Evolutionary conservation across 1,140 invertebrate species (phyloP).

Genomic region (Tetraneura akinire): DNA sequence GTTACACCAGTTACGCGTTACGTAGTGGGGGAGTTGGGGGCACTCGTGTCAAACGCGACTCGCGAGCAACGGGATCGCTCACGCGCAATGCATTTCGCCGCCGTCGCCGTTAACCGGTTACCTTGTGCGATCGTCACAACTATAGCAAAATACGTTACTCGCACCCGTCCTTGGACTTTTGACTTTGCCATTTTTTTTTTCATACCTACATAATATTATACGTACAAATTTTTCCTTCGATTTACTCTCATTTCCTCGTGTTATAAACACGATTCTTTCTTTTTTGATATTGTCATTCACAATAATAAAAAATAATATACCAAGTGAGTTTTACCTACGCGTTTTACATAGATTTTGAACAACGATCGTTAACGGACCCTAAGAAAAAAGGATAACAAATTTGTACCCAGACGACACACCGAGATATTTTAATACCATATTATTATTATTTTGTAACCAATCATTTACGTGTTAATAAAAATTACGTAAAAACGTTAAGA

Average conservation of each 20-base stretch:
- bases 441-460: background rate
- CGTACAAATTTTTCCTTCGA: too few species aligned
- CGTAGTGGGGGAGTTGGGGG: background rate
- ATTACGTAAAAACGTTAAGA: background rate
- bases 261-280: too few species aligned
- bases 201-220: too few species aligned
- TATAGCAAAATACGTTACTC: background rate
- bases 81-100: slow-evolving; percentile 25
- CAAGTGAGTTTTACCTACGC: too few species aligned
- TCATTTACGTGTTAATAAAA: background rate
- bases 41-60: slow-evolving; percentile 32
- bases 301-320: too few species aligned
- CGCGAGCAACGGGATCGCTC: slow-evolving; percentile 46
- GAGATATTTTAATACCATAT: background rate
- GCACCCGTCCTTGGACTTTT: slow-evolving; percentile 17
- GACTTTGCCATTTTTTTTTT: slow-evolving; percentile 8
- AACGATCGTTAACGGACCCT: too few species aligned
- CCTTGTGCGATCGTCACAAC: background rate
- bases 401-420: background rate
- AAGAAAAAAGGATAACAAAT: background rate
- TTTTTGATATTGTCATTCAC: too few species aligned
- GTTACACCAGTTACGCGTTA: background rate
- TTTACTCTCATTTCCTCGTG: too few species aligned
- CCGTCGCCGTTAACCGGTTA: slow-evolving; percentile 27
- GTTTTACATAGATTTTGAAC: too few species aligned